A percentile compares a stretch with the other conserved stretches of the same genome.
Evolutionary conservation across 1,140 invertebrate species (phyloP).

Genomic region (Goniozus legneri): DNA sequence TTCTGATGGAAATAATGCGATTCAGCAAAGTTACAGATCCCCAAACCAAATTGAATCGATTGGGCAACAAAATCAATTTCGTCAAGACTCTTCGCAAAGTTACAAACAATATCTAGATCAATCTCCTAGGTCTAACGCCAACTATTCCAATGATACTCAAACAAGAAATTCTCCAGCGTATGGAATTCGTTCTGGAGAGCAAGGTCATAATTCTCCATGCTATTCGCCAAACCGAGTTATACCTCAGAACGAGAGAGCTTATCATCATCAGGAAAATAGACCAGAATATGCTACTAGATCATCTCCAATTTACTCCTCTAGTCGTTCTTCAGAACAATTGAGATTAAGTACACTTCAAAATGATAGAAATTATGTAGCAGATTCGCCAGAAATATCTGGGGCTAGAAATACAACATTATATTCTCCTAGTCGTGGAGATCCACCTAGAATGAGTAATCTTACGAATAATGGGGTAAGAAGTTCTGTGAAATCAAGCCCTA

Average conservation of each 20-base stretch:
- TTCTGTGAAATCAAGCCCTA: slow-evolving; percentile 35
- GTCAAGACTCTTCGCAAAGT: slow-evolving; percentile 36
- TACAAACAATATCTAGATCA: slow-evolving; percentile 41
- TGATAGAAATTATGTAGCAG: slow-evolving; percentile 29
- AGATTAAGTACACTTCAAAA: slow-evolving; percentile 24
- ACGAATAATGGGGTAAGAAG: slow-evolving; percentile 25
- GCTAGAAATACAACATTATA: slow-evolving; percentile 25
- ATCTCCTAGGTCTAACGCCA: slow-evolving; percentile 21
- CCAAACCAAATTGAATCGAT: slow-evolving; percentile 33
- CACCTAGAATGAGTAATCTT: slow-evolving; percentile 13
- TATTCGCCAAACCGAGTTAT: slow-evolving; percentile 37
- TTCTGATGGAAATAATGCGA: slow-evolving; percentile 21
- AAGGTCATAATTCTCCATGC: slow-evolving; percentile 24
- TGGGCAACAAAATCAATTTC: slow-evolving; percentile 43
- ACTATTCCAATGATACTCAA: slow-evolving; percentile 32
- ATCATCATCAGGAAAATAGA: slow-evolving; percentile 32
- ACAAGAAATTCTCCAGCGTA: slow-evolving; percentile 38
- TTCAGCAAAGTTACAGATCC: slow-evolving; percentile 20
- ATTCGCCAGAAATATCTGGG: slow-evolving; percentile 24
- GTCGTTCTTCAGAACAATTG: slow-evolving; percentile 30
- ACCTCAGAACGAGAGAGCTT: slow-evolving; percentile 33
- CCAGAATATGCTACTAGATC: slow-evolving; percentile 33
- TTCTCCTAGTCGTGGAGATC: slow-evolving; percentile 21
- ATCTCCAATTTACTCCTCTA: slow-evolving; percentile 34
- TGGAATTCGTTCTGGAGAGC: slow-evolving; percentile 24